Conservation (phyloP, 1,140 invertebrate genomes). For the Harpegnathos saltator region DNA sequence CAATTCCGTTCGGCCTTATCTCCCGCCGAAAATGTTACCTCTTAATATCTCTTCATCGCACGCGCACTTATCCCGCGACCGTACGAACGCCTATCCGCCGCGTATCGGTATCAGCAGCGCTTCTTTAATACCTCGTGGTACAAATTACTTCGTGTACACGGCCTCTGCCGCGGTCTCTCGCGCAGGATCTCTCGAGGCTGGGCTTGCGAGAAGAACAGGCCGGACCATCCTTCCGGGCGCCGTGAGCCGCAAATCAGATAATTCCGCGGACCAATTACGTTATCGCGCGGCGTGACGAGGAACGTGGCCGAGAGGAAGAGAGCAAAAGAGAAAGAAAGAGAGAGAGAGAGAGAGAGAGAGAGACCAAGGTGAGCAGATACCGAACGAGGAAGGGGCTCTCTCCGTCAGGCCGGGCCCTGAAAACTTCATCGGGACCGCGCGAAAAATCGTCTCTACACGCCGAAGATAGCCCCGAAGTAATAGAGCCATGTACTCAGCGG, state of each 20-base stretch:
- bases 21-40: constrained; percentile 20
- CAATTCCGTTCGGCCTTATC: constrained; percentile 20
- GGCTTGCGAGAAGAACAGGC: too few relatives aligned
- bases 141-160: constrained; percentile 54
- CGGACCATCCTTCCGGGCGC: constrained; percentile 61
- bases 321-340: constrained; percentile 37
- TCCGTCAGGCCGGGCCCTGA: constrained; percentile 21
- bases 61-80: not conserved
- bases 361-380: not conserved
- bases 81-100: constrained; percentile 2
- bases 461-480: constrained; percentile 71
- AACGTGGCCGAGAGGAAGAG: not conserved
- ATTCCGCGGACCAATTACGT: constrained; percentile 76
- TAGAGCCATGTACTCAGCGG: constrained; percentile 70
- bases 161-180: not conserved
- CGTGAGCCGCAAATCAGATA: constrained; percentile 76
- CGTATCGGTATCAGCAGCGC: constrained; percentile 24
- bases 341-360: constrained; percentile 26
- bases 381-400: not conserved
- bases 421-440: constrained; percentile 55
- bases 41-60: constrained; percentile 42
- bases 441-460: constrained; percentile 44
- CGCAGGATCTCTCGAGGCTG: not conserved
- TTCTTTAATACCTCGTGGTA: constrained; percentile 32
- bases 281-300: constrained; percentile 57